phyloP scores from a whole-genome alignment of 2,888 invertebrate genomes.

The Nebria brevicollis region DNA sequence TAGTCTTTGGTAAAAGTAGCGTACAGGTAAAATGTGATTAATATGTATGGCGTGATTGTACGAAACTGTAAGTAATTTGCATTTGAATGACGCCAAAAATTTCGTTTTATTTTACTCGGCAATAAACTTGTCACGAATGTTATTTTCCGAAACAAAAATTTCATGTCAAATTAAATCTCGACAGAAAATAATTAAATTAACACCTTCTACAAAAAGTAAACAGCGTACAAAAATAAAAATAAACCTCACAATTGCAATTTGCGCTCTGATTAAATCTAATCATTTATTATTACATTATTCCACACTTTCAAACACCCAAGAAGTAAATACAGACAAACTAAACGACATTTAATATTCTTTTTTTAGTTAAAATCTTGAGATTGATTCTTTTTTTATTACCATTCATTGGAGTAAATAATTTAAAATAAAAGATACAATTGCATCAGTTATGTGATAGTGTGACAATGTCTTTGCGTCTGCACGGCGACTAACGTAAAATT shows the following conservation, averaged over 20 bases:
- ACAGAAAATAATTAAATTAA: background rate
- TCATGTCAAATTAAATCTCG: background rate
- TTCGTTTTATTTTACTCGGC: background rate
- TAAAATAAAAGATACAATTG: background rate
- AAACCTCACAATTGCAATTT: background rate
- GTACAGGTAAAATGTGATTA: background rate
- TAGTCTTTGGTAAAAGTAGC: background rate
- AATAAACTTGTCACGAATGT: background rate
- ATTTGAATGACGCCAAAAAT: background rate
- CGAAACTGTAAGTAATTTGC: background rate
- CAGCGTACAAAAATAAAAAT: slow-evolving; percentile 5
- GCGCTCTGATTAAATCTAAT: background rate
- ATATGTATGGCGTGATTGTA: background rate
- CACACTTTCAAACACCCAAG: background rate
- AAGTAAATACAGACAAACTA: too few species aligned
- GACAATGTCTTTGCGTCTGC: slow-evolving; percentile 59
- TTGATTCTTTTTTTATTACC: too few species aligned
- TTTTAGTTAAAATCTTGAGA: too few species aligned
- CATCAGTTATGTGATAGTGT: slow-evolving; percentile 50
- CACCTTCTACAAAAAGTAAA: slow-evolving; percentile 22
- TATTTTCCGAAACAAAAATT: background rate
- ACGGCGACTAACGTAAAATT: slow-evolving; percentile 58
- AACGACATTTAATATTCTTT: too few species aligned
- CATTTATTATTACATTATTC: background rate
- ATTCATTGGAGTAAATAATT: too few species aligned